Base-by-base conservation (phyloP, 2,797 vertebrate species). In the Chelmon rostratus region DNA sequence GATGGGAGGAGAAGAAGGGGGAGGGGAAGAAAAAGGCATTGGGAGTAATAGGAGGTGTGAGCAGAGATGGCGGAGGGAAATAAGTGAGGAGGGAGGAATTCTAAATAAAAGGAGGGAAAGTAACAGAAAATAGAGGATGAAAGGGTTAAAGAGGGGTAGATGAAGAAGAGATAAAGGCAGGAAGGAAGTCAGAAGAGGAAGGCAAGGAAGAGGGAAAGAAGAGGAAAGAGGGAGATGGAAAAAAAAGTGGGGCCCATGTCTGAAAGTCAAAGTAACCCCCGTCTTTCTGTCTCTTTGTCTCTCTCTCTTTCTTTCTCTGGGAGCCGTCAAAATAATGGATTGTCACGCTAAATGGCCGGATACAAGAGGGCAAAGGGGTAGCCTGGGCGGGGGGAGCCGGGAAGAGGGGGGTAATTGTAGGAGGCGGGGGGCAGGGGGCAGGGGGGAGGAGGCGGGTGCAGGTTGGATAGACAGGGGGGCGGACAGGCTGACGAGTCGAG, bases 331-430 rank as follows among this genome's bases (percentile, higher is more conserved):
- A 91, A 93, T 93, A 93, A 94, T 91, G 90, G 86, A 93, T 92
- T 93, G 91, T 94, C 91, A 91, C 86, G 87, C 91, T 92, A 89
- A 93, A 91, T 88, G 86, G 91, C 91, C 88, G 88, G 92, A 93
- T 91, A 91, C 88, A 92, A 92, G 87, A 86, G 92, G 91, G 88
- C 88, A 92, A 85, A 90, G 76, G 80, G 88, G 87, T 73, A 86
- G 87, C 83, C 74, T 79, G 73, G 68, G 78, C 59, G 79, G 88
- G 77, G 84, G 86, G 85, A 84, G 49, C 12, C 25, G 42, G 33
- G 68, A 70, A 74, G 68, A 78, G 87, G 87, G 85, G 81, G 80
- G 88, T 91, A 84, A 90, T 89, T 90, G 90, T 89, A 68, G 85
- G 79, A 82, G 92, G 75, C 67, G 12, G 44, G 62, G 52, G 65